Base-by-base conservation (phyloP, 2,797 vertebrate genomes). In the Acomys russatus region DNA sequence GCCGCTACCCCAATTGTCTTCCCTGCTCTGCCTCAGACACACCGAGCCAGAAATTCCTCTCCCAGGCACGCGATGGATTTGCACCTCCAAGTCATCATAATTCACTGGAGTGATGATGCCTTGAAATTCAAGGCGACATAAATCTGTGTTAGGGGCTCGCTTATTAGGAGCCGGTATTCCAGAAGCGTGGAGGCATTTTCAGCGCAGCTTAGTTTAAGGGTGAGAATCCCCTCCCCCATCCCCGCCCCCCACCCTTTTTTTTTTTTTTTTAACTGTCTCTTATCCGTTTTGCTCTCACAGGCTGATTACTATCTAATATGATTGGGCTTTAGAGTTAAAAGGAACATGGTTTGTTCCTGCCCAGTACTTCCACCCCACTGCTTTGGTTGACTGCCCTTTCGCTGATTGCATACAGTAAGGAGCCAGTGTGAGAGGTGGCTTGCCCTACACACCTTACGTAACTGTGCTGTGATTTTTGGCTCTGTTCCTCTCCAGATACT, bases 401-500 rank as follows among this genome's bases (percentile, higher is more conserved):
- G 44, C 44, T 44, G 44, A 44, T 44, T 18, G 89, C 38, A 23
- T 35, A 74, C 33, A 59, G 82, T 63, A 83, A 92, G 11, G 61
- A 95, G 88, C 90, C 71, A 66, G 79, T 78, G 83, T 94, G 51
- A 73, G 76, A 93, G 33, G 71, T 4, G 38, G 20, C 88, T 93
- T 74, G 74, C 78, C 30, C 44, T 90, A 74, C 86, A 83, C 94
- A 44, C 49, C 94, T 96, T 94, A 95, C 28, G 56, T 97, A 97
- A 96, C 91, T 94, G 56, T 78, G 54, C 85, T 89, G 89, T 73
- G 78, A 86, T 87, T 83, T 97, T 96, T 95, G 96, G 93, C 95
- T 97, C 97, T 91, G 85, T 91, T 96, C 94, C 96, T 92, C 61
- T 91, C 89, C 94, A 94, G 83, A 94, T 66, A 84, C 44, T 28